These are phyloP conservation scores for Parnassius glacialis DNA, from an alignment of 2,888 invertebrate genomes.

Conservation along the genomic window DNA sequence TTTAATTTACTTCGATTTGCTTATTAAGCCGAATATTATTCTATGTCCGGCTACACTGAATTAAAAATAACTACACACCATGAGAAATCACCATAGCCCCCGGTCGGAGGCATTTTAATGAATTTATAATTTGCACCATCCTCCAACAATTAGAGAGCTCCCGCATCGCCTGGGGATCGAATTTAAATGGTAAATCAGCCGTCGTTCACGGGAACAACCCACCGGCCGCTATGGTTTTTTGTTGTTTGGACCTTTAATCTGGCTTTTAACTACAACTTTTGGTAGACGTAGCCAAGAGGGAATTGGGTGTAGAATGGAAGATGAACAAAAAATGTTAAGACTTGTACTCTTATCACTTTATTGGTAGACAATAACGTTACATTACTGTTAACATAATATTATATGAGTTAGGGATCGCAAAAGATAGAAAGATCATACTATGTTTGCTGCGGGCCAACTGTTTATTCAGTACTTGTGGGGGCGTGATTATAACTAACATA, in stretches of 20 bases:
- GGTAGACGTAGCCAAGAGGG: background rate
- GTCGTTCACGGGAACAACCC: slow-evolving; percentile 32
- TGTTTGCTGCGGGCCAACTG: no score
- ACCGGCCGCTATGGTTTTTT: slow-evolving; percentile 28
- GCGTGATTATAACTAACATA: no score
- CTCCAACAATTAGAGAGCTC: slow-evolving; percentile 55
- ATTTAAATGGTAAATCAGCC: slow-evolving; percentile 60
- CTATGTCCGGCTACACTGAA: background rate
- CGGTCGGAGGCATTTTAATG: slow-evolving; percentile 50
- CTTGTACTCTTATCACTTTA: no score
- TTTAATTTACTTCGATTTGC: no score
- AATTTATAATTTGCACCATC: slow-evolving; percentile 69
- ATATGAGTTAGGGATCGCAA: no score
- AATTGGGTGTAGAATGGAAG: background rate
- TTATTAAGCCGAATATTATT: no score
- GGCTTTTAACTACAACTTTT: background rate
- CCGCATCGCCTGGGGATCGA: slow-evolving; percentile 54
- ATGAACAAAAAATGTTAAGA: no score
- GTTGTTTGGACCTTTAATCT: slow-evolving; percentile 22
- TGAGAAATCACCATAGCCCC: slow-evolving; percentile 46
- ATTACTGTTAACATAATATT: no score
- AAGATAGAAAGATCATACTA: no score
- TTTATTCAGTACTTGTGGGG: no score
- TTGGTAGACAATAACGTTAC: no score
- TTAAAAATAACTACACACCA: slow-evolving; percentile 32